These are phyloP conservation scores for Eristalinus aeneus DNA, from an alignment of 2,888 invertebrate species.

Conservation along the genomic window DNA sequence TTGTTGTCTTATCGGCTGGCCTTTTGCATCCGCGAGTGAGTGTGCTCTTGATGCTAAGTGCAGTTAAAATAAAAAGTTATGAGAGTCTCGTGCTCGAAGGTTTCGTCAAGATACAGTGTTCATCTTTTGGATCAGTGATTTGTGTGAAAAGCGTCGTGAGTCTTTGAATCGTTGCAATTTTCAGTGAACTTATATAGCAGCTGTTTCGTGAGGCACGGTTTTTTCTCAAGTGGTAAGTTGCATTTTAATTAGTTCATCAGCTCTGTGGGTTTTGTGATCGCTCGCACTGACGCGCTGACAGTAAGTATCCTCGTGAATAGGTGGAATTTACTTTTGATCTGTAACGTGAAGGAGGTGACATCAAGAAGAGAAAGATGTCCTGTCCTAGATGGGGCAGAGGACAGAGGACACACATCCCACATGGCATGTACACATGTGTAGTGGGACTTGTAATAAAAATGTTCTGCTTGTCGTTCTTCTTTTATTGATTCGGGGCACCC, in stretches of 20 bases:
- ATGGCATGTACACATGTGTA: background rate
- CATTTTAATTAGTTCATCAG: background rate
- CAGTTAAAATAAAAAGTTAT: conserved; percentile 20
- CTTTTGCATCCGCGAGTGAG: background rate
- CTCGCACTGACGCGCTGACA: background rate
- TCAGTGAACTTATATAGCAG: conserved; percentile 21
- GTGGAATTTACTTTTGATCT: background rate
- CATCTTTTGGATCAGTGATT: conserved; percentile 19
- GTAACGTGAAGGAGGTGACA: background rate
- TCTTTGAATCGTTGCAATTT: background rate
- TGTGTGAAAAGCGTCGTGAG: conserved; percentile 5
- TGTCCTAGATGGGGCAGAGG: background rate
- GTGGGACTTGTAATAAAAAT: conserved; percentile 3
- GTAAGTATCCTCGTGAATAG: background rate
- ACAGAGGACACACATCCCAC: background rate
- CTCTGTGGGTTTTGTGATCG: background rate
- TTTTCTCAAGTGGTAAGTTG: conserved; percentile 35
- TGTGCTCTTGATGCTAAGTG: conserved; percentile 13
- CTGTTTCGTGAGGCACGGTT: conserved; percentile 18
- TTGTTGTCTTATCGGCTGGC: background rate
- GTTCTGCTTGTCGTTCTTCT: background rate
- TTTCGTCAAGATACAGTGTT: conserved; percentile 1
- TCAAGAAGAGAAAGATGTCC: background rate
- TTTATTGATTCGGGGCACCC: conserved; percentile 30
- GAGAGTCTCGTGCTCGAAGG: conserved; percentile 1